Base-by-base conservation (phyloP, 2,888 invertebrate species). In the Ormyrus thymus region DNA sequence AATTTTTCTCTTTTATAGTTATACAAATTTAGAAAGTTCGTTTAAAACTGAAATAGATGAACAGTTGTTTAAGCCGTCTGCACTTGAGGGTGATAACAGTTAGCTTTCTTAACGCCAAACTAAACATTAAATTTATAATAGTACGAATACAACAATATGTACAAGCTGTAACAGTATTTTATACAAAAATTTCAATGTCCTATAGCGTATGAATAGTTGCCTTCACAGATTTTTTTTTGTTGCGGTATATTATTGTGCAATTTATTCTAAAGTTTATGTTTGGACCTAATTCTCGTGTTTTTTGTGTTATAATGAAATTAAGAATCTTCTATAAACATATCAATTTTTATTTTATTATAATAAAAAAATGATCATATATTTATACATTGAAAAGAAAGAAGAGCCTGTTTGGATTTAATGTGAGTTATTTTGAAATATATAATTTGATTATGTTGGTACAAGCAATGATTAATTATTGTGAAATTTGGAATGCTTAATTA, bases 91-190 rank as follows among this genome's bases (percentile, higher is more conserved):
- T 48, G 48, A 15, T 58, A 6, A 55, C 9, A 58, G 50, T 0
- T 53, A 62, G 45, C 15, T 46, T 71, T 59, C n/a, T 9, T 13
- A 50, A 7, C 75, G 68, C 61, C 70, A 69, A 75, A 76, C 56
- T 55, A 10, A 76, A 50, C 10, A 29, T 56, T 15, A 61, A 53
- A 13, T 11, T 7, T 45, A 15, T 51, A 48, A 70, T 59, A 1
- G 43, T 51, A 56, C 45, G 11, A 10, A 9, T 45, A 53, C 13
- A 58, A 62, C 10, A 70, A 51, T 4, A 7, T 59, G 58, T 55
- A 48, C 43, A 29, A 46, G 5, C 9, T 71, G 48, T 59, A 51
- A 13, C 56, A 72, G 48, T 72, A 72, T 78, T 68, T 29, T 62
- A 59, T 1, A 29, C 2, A 51, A 62, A 55, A 66, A 76, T 70